phyloP scores from a whole-genome alignment of 2,113 vertebrate genomes.

The Onychostruthus taczanowskii region DNA sequence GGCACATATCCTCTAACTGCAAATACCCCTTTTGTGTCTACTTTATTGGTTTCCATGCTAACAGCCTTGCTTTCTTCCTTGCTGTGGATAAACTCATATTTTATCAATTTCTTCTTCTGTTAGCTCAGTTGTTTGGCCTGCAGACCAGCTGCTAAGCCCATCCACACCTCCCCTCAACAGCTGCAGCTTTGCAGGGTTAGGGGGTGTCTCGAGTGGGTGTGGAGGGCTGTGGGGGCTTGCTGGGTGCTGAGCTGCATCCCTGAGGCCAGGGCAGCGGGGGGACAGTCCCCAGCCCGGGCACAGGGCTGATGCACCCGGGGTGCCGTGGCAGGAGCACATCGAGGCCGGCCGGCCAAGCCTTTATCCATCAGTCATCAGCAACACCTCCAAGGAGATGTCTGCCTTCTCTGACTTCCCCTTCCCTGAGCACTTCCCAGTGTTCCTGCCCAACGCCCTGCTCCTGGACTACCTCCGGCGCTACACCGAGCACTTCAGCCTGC shows the following conservation, averaged over 20 bases:
- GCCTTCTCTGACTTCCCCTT: conserved; percentile 87
- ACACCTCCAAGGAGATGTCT: conserved; percentile 89
- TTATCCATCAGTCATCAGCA: conserved; percentile 82
- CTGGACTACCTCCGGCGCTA: conserved; percentile 82
- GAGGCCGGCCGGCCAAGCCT: conserved; percentile 73
- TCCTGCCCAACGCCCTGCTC: conserved; percentile 76
- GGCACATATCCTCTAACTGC: background rate
- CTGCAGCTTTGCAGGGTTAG: background rate
- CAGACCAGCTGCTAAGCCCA: background rate
- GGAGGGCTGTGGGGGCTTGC: background rate
- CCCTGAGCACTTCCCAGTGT: conserved; percentile 84
- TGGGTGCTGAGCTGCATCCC: background rate
- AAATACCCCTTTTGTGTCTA: background rate
- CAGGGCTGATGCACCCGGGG: background rate
- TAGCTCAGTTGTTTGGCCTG: background rate
- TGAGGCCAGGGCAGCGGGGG: accelerated
- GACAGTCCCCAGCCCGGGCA: accelerated
- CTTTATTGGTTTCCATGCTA: background rate
- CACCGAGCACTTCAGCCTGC: conserved; percentile 75
- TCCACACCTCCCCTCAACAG: background rate
- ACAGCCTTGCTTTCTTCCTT: background rate
- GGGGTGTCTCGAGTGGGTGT: accelerated
- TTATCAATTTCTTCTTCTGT: background rate
- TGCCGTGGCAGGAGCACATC: conserved; percentile 69
- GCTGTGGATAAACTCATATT: background rate